phyloP scores from a whole-genome alignment of 2,113 vertebrate species.

The Fulica atra region DNA sequence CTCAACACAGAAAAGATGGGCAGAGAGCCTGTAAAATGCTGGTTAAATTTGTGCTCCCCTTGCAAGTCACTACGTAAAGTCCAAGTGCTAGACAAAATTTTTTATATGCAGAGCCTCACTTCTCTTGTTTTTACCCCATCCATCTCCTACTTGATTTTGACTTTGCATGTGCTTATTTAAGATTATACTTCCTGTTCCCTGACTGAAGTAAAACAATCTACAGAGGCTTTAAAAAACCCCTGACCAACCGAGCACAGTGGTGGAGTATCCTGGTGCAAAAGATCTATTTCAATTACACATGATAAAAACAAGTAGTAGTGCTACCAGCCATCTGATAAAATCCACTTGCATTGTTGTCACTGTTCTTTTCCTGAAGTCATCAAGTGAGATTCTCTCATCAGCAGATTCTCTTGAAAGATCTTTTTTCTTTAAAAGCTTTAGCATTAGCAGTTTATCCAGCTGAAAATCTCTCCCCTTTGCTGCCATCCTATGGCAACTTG shows the following conservation, averaged over 20 bases:
- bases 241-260: neutral
- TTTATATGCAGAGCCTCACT: neutral
- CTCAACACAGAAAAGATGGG: neutral
- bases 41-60: neutral
- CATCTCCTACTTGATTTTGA: neutral
- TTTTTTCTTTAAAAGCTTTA: neutral
- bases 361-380: neutral
- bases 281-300: neutral
- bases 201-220: neutral
- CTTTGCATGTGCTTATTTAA: neutral
- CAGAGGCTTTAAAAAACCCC: neutral
- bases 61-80: neutral
- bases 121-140: neutral
- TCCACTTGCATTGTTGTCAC: neutral
- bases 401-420: neutral
- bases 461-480: slow-evolving; percentile 9
- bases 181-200: neutral
- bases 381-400: neutral
- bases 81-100: neutral
- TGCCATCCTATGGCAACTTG: slow-evolving; percentile 33
- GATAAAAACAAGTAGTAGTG: neutral
- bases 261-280: neutral
- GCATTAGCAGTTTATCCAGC: neutral
- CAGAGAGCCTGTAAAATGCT: neutral
- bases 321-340: neutral